Evolutionary conservation across 2,113 vertebrate species (phyloP).

Genomic region (Pontoporia blainvillei): DNA sequence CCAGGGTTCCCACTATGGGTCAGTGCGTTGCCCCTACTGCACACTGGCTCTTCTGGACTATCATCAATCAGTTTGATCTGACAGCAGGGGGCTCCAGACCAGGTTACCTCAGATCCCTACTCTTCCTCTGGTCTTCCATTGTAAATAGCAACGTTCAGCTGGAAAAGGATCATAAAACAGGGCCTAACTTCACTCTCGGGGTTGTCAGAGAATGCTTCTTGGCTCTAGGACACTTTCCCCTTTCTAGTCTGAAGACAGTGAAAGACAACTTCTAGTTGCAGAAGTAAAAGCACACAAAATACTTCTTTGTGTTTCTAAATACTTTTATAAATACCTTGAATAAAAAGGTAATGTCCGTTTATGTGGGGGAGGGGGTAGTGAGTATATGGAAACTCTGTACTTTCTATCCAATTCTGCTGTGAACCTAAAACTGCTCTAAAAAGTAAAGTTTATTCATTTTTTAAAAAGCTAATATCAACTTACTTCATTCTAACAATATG

Average conservation of each 20-base stretch:
- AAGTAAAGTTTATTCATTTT: neutral
- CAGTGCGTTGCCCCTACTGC: neutral
- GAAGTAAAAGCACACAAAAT: neutral
- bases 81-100: neutral
- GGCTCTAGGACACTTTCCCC: neutral
- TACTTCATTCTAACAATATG: slow-evolving; percentile 5
- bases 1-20: neutral
- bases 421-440: neutral
- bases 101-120: neutral
- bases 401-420: neutral
- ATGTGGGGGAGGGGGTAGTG: neutral
- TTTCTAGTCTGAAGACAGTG: neutral
- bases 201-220: neutral
- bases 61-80: neutral
- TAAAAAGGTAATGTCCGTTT: neutral
- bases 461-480: neutral
- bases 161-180: neutral
- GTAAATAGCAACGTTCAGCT: neutral
- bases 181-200: neutral
- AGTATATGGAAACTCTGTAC: neutral
- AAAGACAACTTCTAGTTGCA: neutral
- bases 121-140: neutral
- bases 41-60: neutral
- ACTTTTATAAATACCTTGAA: neutral
- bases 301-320: slow-evolving; percentile 2